Percentiles rank a stretch among this genome's conserved stretches.
These are phyloP conservation scores for Phrynocephalus versicolor DNA, from an alignment of 2,113 vertebrate species.

Conservation along the genomic window DNA sequence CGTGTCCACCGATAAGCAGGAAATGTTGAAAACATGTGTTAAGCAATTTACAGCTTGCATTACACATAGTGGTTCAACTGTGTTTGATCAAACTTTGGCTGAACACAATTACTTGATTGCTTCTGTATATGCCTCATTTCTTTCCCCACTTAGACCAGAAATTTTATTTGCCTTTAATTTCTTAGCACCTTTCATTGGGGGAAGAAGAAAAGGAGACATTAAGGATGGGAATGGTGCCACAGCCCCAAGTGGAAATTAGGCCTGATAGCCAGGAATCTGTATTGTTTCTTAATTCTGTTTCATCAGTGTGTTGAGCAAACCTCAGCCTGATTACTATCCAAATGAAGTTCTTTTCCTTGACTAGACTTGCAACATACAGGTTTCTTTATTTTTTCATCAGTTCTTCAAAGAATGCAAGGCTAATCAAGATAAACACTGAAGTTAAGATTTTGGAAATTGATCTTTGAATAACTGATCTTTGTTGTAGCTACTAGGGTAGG, in stretches of 20 bases:
- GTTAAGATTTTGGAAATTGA: no score
- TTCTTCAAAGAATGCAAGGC: background rate
- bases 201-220: background rate
- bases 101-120: conserved; percentile 49
- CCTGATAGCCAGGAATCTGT: background rate
- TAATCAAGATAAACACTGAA: background rate
- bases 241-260: background rate
- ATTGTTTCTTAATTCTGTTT: conserved; percentile 3
- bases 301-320: conserved; percentile 2
- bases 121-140: conserved; percentile 41
- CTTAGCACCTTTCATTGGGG: conserved; percentile 35
- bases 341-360: background rate
- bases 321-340: background rate
- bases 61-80: conserved; percentile 37
- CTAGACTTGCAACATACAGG: background rate
- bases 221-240: conserved; percentile 8
- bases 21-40: conserved; percentile 52
- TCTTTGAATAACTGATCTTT: no score
- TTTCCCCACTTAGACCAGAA: conserved; percentile 32
- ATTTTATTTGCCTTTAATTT: conserved; percentile 46
- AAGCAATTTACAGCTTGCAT: conserved; percentile 52
- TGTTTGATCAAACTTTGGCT: conserved; percentile 58
- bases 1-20: conserved; percentile 59
- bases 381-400: background rate
- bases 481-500: no score